phyloP scores from a whole-genome alignment of 2,113 vertebrate species.

The Ascaphus truei region DNA sequence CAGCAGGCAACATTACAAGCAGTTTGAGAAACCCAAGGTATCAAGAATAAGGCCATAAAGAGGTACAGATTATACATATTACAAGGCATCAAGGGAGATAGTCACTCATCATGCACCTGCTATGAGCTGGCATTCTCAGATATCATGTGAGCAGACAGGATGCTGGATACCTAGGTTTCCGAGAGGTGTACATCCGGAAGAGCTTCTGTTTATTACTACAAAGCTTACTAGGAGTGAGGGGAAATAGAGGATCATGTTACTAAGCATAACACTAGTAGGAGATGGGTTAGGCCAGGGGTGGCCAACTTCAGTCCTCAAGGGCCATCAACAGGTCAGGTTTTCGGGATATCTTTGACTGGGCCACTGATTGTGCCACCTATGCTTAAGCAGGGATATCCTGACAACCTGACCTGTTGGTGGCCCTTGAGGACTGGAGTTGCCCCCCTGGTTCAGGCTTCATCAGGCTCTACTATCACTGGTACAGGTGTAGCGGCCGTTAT shows the following conservation, averaged over 20 bases:
- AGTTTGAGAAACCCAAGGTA: constrained; percentile 46
- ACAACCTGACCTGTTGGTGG: too few species aligned
- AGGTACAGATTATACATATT: constrained; percentile 43
- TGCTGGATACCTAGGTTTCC: constrained; percentile 91
- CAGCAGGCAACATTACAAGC: constrained; percentile 67
- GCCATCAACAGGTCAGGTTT: too few species aligned
- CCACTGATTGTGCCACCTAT: too few species aligned
- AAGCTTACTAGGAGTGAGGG: constrained; percentile 86
- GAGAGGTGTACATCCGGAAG: constrained; percentile 79
- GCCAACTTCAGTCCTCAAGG: too few species aligned
- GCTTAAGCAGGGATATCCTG: too few species aligned
- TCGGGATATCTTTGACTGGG: too few species aligned
- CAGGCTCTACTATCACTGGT: too few species aligned
- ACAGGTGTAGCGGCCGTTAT: too few species aligned
- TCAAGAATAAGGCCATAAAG: constrained; percentile 43
- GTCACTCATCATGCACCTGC: constrained; percentile 76
- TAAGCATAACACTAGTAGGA: constrained; percentile 55
- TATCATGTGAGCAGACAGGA: constrained; percentile 72
- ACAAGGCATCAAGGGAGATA: constrained; percentile 45
- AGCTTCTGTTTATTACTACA: constrained; percentile 89
- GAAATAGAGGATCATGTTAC: constrained; percentile 78
- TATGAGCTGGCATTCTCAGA: constrained; percentile 87
- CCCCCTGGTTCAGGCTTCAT: too few species aligned
- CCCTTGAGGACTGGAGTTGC: too few species aligned
- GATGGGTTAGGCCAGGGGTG: constrained; percentile 52